Evolutionary conservation across 2,797 vertebrate species (phyloP).

Genomic region (Scolopax bukidnonensis): DNA sequence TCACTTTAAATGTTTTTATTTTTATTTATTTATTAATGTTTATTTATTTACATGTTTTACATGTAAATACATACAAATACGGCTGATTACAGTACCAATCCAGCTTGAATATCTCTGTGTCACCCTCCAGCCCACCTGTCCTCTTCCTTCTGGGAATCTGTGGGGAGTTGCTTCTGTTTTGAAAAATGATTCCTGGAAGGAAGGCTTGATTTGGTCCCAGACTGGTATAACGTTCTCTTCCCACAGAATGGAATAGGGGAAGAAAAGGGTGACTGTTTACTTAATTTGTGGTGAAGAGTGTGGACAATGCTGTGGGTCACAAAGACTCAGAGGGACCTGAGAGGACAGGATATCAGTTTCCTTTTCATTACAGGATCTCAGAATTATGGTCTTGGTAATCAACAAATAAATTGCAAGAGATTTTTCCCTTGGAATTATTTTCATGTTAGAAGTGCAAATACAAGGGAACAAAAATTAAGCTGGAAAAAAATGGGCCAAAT

Average conservation of each 20-base stretch:
- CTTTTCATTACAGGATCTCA: neutral
- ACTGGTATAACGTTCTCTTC: neutral
- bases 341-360: neutral
- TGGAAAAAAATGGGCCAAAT: neutral
- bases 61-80: too few species aligned
- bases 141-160: neutral
- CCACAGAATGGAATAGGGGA: neutral
- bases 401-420: neutral
- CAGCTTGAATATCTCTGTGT: neutral
- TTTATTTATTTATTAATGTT: too few species aligned
- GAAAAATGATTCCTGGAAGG: neutral
- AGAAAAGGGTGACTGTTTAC: neutral
- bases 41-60: too few species aligned
- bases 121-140: neutral
- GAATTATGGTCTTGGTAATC: neutral
- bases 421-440: neutral
- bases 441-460: neutral
- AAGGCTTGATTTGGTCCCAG: neutral
- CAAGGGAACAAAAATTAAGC: neutral
- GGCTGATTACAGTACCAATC: neutral
- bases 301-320: neutral
- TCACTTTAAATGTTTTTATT: too few species aligned
- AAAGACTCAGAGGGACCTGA: neutral
- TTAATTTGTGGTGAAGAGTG: neutral
- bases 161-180: neutral